phyloP scores from a whole-genome alignment of 2,113 vertebrate species.

The Pedetes capensis region DNA sequence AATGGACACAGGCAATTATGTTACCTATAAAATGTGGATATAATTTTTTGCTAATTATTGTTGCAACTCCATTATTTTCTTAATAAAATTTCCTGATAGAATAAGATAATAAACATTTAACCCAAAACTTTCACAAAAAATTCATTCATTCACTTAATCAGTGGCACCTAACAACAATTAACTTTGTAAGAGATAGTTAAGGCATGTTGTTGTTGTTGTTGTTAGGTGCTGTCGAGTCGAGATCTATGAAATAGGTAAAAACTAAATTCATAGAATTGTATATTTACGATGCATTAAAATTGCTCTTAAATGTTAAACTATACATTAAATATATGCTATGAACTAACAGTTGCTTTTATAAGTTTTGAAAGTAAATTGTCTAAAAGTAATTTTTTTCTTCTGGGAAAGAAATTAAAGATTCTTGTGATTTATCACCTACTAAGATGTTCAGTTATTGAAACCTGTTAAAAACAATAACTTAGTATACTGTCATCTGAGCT shows the following conservation, averaged over 20 bases:
- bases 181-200: background rate
- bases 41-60: background rate
- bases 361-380: constrained; percentile 17
- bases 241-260: background rate
- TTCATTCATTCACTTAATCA: background rate
- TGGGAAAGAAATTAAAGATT: constrained; percentile 35
- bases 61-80: background rate
- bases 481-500: background rate
- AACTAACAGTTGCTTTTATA: background rate
- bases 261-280: background rate
- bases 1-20: background rate
- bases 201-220: no score
- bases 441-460: constrained; percentile 14
- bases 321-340: background rate
- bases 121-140: background rate
- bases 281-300: background rate
- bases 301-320: background rate
- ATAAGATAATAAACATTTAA: background rate
- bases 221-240: no score
- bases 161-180: background rate
- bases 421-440: background rate
- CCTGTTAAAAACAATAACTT: constrained; percentile 37
- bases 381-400: background rate
- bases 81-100: constrained; percentile 28
- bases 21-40: background rate